Conservation (phyloP, 2,888 invertebrate species). For the Folsomia manolachei region DNA sequence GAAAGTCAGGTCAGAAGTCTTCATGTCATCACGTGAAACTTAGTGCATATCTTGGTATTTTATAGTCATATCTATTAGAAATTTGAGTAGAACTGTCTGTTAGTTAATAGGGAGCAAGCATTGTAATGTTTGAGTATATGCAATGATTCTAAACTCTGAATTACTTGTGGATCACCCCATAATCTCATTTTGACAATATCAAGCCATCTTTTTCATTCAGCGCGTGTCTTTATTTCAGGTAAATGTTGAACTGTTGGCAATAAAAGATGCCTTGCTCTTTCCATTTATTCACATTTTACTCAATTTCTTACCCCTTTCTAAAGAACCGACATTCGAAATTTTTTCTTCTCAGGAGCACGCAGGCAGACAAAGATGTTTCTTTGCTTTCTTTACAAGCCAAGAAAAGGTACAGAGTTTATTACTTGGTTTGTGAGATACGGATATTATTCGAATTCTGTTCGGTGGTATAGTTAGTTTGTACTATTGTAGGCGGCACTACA, state of each 20-base stretch:
- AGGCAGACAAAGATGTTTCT: not conserved
- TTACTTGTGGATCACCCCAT: no score
- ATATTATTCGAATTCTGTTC: slow-evolving; percentile 5
- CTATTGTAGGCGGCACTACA: no score
- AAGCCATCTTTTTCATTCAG: not conserved
- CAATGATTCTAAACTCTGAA: no score
- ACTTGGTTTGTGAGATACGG: not conserved
- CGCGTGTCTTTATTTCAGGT: not conserved
- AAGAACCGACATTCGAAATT: slow-evolving; percentile 11
- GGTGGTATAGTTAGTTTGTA: no score
- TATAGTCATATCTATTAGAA: no score
- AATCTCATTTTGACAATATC: no score
- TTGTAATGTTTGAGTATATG: no score
- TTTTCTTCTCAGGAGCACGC: slow-evolving; percentile 15
- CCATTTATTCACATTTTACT: not conserved
- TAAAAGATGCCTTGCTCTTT: not conserved
- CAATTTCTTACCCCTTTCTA: slow-evolving; percentile 12
- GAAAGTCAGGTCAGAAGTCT: not conserved
- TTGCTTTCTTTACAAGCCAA: not conserved
- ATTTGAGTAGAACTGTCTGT: no score
- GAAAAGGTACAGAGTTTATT: slow-evolving; percentile 1
- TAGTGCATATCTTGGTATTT: no score
- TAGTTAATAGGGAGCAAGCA: no score
- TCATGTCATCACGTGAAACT: not conserved
- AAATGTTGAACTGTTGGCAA: not conserved